Percentiles rank a stretch among this genome's conserved stretches.
Evolutionary conservation across 2,113 vertebrate genomes (phyloP).

Genomic region (Rousettus leschenaultii): DNA sequence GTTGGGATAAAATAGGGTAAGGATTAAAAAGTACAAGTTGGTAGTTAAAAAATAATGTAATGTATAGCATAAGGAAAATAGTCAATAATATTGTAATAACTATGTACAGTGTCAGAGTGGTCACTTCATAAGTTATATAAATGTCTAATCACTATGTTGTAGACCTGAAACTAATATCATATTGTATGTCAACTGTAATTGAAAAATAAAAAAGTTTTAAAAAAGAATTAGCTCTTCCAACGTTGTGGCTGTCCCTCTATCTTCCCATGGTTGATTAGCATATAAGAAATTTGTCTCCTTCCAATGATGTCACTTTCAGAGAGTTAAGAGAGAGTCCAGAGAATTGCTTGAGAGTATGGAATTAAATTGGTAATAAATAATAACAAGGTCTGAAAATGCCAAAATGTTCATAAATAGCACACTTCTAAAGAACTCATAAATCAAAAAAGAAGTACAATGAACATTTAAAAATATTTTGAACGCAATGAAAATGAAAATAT

Average conservation of each 20-base stretch:
- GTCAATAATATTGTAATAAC: background rate
- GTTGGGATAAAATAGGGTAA: background rate
- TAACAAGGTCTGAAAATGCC: background rate
- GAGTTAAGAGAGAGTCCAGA: background rate
- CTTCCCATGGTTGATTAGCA: background rate
- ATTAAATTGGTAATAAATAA: background rate
- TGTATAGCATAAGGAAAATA: too few relatives aligned
- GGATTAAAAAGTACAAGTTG: too few relatives aligned
- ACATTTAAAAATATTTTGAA: background rate
- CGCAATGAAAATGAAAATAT: background rate
- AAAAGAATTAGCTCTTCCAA: background rate
- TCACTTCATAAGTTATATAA: too few relatives aligned
- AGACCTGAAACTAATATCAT: too few relatives aligned
- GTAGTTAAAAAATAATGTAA: too few relatives aligned
- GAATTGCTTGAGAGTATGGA: background rate
- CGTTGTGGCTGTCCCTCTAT: rapidly evolving
- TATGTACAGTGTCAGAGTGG: too few relatives aligned
- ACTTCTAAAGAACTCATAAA: background rate
- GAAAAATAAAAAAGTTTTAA: background rate
- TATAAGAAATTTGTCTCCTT: background rate
- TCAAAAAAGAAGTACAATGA: background rate
- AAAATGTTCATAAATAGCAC: background rate
- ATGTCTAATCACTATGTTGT: too few relatives aligned
- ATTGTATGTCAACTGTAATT: too few relatives aligned
- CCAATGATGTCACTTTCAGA: background rate